Base-by-base conservation (phyloP, 2,888 invertebrate genomes). In the Heterodera filipjevi region DNA sequence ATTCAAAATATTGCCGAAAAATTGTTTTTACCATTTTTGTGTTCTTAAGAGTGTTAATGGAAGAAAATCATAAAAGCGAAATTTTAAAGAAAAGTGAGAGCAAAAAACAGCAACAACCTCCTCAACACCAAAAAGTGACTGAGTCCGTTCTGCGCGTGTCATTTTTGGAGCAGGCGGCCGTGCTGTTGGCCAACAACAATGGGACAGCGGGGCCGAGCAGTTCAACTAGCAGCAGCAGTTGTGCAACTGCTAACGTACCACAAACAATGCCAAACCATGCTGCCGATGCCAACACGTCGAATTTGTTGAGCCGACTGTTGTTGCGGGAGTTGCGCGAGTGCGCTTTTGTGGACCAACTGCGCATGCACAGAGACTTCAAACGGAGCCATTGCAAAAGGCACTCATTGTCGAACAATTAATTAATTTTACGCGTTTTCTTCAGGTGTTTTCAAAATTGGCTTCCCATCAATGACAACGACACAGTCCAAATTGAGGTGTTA, bases 361-460 rank as follows among this genome's bases (percentile, higher is more conserved):
- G 66, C n/a, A 75, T 75, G 75, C 59, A 75, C 68, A 53, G 53
- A 32, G n/a, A 75, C 46, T 64, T 59, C 30, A 75, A 75, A 39
- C 66, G 75, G 27, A 75, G 46, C 35, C 44, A 33, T 64, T 75
- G 75, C 59, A 75, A 75, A 64, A 53, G 66, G 75, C 59, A 64
- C 2, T 8, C 27, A n/a, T 30, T 10, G 2, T 46, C 27, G 14
- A 73, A 35, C n/a, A 33, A 6, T 46, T 35, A 33, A 10, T 27
- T 49, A 53, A 53, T 6, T 39, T 16, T 10, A 32, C 44, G 2
- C 22, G 8, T 19, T 8, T 19, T 16, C 49, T 75, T 33, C 3
- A 75, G 75, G 68, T 75, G 75, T 64, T 75, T 75, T 19, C 66
- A 75, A 44, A 66, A 59, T 64, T 75, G 75, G 75, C 10, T 64